Conservation (phyloP, 1,140 invertebrate genomes). For the Camponotus pennsylvanicus region DNA sequence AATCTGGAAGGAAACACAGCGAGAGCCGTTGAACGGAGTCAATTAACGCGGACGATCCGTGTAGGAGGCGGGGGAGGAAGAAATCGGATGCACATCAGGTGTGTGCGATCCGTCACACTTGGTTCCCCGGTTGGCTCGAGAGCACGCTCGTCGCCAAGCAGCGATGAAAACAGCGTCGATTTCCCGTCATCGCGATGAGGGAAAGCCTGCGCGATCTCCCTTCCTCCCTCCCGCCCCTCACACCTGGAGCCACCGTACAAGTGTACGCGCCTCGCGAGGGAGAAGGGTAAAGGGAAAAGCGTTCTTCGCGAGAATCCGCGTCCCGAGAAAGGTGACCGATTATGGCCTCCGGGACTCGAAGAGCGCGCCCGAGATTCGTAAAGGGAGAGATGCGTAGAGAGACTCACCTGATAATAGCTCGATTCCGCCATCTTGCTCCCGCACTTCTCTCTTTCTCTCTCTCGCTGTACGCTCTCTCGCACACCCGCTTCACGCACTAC, state of each 20-base stretch:
- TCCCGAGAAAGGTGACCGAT: slow-evolving; percentile 26
- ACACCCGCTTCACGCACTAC: slow-evolving; percentile 73
- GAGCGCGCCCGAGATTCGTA: slow-evolving; percentile 63
- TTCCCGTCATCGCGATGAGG: neutral
- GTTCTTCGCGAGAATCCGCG: neutral
- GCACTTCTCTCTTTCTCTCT: slow-evolving; percentile 22
- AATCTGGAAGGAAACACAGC: neutral
- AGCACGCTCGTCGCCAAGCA: slow-evolving; percentile 19
- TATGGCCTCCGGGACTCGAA: slow-evolving; percentile 56
- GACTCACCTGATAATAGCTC: slow-evolving; percentile 88
- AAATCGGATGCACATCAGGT: slow-evolving; percentile 52
- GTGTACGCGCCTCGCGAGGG: slow-evolving; percentile 52
- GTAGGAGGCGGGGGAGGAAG: neutral
- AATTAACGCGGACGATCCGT: slow-evolving; percentile 23
- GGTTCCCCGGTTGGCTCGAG: slow-evolving; percentile 23
- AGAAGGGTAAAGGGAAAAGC: neutral
- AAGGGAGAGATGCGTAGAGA: slow-evolving; percentile 48
- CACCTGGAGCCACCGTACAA: neutral
- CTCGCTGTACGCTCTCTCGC: slow-evolving; percentile 71
- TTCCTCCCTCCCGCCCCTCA: no score
- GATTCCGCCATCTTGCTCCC: slow-evolving; percentile 87
- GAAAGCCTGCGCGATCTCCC: slow-evolving; percentile 30
- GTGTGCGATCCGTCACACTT: slow-evolving; percentile 33
- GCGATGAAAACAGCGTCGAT: slow-evolving; percentile 19
- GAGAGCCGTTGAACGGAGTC: neutral